A percentile compares a stretch with the other conserved stretches of the same genome.
Conservation (phyloP, 2,888 invertebrate genomes). For the Limnephilus rhombicus region DNA sequence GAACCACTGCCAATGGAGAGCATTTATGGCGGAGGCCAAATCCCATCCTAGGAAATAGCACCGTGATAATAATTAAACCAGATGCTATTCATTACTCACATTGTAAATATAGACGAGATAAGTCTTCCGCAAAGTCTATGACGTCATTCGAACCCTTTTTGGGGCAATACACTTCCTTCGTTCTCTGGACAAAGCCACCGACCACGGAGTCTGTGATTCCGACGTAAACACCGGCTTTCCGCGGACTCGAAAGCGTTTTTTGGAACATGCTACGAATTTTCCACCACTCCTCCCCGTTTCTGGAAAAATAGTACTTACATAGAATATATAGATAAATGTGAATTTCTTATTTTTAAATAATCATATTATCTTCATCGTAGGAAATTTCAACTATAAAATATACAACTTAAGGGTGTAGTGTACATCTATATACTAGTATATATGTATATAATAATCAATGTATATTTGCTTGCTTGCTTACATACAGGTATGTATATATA, state of each 20-base stretch:
- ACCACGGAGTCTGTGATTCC: conserved; percentile 81
- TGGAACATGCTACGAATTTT: conserved; percentile 87
- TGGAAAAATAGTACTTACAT: conserved; percentile 70
- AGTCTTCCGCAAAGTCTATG: conserved; percentile 82
- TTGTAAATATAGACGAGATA: conserved; percentile 88
- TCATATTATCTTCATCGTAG: too few relatives aligned
- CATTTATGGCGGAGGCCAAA: too few relatives aligned
- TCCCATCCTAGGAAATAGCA: too few relatives aligned
- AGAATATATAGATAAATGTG: too few relatives aligned
- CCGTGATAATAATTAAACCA: not conserved
- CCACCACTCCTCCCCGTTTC: conserved; percentile 92
- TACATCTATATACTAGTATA: too few relatives aligned
- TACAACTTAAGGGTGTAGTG: too few relatives aligned
- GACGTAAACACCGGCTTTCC: conserved; percentile 83
- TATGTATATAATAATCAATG: too few relatives aligned
- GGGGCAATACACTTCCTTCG: conserved; percentile 67
- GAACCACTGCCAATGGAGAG: too few relatives aligned
- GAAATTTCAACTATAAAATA: too few relatives aligned
- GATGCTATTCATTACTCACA: conserved; percentile 76
- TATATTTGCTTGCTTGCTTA: too few relatives aligned
- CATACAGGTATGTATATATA: too few relatives aligned
- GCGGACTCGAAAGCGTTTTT: conserved; percentile 86
- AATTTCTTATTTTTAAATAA: too few relatives aligned
- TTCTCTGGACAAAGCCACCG: conserved; percentile 80
- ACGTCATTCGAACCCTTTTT: conserved; percentile 63